Conservation (phyloP, 1,140 invertebrate species). For the Philaenus spumarius region DNA sequence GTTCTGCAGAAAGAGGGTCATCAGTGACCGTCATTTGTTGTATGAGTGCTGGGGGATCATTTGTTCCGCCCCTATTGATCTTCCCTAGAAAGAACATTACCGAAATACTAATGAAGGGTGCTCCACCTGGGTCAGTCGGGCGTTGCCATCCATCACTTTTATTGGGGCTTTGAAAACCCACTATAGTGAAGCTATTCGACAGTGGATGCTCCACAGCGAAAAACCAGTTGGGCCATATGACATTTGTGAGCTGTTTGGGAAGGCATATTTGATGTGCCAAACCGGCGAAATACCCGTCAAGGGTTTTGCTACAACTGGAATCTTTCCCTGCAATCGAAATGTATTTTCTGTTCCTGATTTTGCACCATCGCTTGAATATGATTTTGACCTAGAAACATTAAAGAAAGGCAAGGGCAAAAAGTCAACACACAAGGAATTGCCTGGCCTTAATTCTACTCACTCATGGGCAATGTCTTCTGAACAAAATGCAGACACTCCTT, state of each 20-base stretch:
- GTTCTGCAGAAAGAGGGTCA: neutral
- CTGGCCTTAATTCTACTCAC: too few relatives aligned
- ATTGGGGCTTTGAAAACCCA: slow-evolving; percentile 38
- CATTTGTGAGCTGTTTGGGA: slow-evolving; percentile 33
- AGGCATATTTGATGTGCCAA: slow-evolving; percentile 33
- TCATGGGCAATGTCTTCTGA: too few relatives aligned
- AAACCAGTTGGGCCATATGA: neutral
- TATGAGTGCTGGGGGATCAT: too few relatives aligned
- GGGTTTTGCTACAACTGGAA: slow-evolving; percentile 8
- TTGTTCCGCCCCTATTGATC: too few relatives aligned
- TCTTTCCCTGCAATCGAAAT: slow-evolving; percentile 12
- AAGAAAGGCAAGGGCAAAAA: too few relatives aligned
- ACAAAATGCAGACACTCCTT: too few relatives aligned
- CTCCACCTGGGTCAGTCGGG: too few relatives aligned
- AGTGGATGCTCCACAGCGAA: neutral
- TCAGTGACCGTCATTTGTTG: too few relatives aligned
- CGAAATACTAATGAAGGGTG: too few relatives aligned
- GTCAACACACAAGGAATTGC: too few relatives aligned
- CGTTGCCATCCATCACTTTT: slow-evolving; percentile 34
- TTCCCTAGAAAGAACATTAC: too few relatives aligned
- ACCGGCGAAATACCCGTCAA: slow-evolving; percentile 33
- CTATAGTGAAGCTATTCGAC: slow-evolving; percentile 26
- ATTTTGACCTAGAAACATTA: too few relatives aligned
- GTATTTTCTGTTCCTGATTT: slow-evolving; percentile 17
- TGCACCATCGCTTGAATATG: neutral